A percentile compares a stretch with the other conserved stretches of the same genome.
These are phyloP conservation scores for Polypterus senegalus DNA, from an alignment of 2,113 vertebrate genomes.

Conservation along the genomic window DNA sequence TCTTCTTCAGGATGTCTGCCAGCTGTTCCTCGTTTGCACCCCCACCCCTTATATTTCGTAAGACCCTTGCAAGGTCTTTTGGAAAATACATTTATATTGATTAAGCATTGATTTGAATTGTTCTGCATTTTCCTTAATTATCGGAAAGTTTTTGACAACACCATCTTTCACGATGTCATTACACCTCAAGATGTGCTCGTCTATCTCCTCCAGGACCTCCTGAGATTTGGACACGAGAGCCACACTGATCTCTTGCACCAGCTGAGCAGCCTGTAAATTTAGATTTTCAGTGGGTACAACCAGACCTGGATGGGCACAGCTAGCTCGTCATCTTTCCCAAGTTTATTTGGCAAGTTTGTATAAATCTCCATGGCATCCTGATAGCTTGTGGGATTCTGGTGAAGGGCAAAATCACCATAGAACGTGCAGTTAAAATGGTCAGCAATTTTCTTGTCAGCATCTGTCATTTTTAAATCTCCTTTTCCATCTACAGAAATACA, in stretches of 20 bases:
- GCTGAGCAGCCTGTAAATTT: conserved; percentile 17
- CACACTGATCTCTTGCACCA: conserved; percentile 23
- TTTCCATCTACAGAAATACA: background rate
- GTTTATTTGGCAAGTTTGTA: background rate
- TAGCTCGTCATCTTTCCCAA: conserved; percentile 9
- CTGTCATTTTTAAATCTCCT: background rate
- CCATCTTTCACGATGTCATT: conserved; percentile 20
- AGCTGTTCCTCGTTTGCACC: conserved; percentile 18
- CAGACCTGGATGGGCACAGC: conserved; percentile 17
- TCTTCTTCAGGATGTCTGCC: conserved; percentile 10
- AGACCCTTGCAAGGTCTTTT: conserved; percentile 17
- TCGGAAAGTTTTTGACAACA: conserved; percentile 14
- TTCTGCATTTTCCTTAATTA: conserved; percentile 15
- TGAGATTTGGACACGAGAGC: conserved; percentile 15
- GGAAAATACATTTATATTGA: conserved; percentile 18
- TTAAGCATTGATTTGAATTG: conserved; percentile 19
- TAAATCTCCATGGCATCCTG: conserved; percentile 2
- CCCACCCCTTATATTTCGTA: conserved; percentile 20
- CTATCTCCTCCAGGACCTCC: conserved; percentile 15
- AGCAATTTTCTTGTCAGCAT: background rate
- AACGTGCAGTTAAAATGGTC: conserved; percentile 9
- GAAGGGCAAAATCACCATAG: conserved; percentile 7
- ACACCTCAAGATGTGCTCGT: conserved; percentile 15
- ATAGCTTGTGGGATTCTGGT: background rate
- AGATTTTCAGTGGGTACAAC: conserved; percentile 19